Conservation (phyloP, 2,797 vertebrate species). For the Tapera naevia region DNA sequence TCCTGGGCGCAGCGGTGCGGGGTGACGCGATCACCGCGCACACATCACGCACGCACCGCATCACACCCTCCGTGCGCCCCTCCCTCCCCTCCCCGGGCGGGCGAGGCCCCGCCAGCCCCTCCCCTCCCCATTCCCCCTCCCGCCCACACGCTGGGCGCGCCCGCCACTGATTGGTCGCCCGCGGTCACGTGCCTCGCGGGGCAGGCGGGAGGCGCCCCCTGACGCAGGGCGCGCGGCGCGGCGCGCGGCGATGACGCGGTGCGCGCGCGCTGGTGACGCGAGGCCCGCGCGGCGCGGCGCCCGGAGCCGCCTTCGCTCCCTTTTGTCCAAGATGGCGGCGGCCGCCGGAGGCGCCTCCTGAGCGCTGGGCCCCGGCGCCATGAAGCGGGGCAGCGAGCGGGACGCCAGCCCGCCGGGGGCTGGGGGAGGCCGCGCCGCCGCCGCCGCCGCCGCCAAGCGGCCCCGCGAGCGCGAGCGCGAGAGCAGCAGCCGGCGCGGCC, state of each 20-base stretch:
- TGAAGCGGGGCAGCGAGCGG: slow-evolving; percentile 94
- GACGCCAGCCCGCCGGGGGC: slow-evolving; percentile 85
- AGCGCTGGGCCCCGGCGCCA: slow-evolving; percentile 74
- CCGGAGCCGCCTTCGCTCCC: slow-evolving; percentile 78
- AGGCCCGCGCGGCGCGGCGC: slow-evolving; percentile 72
- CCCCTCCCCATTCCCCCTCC: no score
- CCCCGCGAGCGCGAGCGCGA: slow-evolving; percentile 74
- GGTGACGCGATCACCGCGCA: no score
- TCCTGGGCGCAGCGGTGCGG: no score
- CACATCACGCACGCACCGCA: no score
- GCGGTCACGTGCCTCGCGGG: background rate
- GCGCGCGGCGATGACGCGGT: background rate
- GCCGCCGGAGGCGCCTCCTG: slow-evolving; percentile 75
- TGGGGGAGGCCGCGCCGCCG: slow-evolving; percentile 52
- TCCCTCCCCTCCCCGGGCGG: no score
- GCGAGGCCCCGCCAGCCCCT: no score
- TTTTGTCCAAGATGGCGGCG: slow-evolving; percentile 97
- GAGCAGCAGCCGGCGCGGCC: slow-evolving; percentile 76
- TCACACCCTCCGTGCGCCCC: no score
- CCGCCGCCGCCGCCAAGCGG: slow-evolving; percentile 75
- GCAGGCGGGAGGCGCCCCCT: background rate
- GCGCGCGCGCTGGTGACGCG: slow-evolving; percentile 49
- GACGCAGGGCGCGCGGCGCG: no score
- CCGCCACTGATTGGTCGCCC: background rate
- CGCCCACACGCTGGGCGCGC: no score